A percentile compares a stretch with the other conserved stretches of the same genome.
Evolutionary conservation across 2,888 invertebrate genomes (phyloP).

Genomic region (Andrena flavipes): DNA sequence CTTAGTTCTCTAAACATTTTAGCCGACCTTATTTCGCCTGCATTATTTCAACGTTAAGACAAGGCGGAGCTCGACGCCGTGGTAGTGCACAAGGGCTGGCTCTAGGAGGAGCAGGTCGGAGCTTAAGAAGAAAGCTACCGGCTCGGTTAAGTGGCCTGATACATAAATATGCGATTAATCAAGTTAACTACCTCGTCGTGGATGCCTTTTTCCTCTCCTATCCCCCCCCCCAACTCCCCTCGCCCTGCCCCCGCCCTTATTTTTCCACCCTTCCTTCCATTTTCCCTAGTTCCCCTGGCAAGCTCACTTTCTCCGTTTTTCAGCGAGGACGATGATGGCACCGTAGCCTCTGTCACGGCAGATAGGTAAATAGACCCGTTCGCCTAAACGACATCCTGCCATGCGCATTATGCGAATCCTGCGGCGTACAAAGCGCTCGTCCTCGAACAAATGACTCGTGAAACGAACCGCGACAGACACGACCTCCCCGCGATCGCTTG

Average conservation of each 20-base stretch:
- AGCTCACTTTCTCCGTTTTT: constrained; percentile 47
- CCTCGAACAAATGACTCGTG: constrained; percentile 76
- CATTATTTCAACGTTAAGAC: constrained; percentile 81
- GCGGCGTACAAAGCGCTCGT: constrained; percentile 66
- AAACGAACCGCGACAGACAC: constrained; percentile 69
- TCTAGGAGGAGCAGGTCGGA: constrained; percentile 59
- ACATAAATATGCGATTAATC: constrained; percentile 83
- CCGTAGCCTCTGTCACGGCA: constrained; percentile 50
- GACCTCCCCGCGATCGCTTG: constrained; percentile 24
- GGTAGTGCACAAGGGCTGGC: constrained; percentile 59
- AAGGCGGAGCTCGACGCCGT: constrained; percentile 62
- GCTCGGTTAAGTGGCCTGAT: constrained; percentile 81
- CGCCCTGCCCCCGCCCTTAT: neutral
- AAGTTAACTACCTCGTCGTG: constrained; percentile 79
- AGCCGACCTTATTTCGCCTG: constrained; percentile 80
- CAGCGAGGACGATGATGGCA: constrained; percentile 28
- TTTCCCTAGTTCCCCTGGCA: constrained; percentile 2
- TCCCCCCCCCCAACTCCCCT: neutral
- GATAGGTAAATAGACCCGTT: constrained; percentile 76
- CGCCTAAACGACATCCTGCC: constrained; percentile 73
- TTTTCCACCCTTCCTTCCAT: constrained; percentile 14
- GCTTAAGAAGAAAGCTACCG: constrained; percentile 74
- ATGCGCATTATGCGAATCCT: constrained; percentile 70
- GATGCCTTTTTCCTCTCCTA: constrained; percentile 61
- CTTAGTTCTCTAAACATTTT: constrained; percentile 82